Conservation (phyloP, 2,888 invertebrate genomes). For the Parelbella ahira region DNA sequence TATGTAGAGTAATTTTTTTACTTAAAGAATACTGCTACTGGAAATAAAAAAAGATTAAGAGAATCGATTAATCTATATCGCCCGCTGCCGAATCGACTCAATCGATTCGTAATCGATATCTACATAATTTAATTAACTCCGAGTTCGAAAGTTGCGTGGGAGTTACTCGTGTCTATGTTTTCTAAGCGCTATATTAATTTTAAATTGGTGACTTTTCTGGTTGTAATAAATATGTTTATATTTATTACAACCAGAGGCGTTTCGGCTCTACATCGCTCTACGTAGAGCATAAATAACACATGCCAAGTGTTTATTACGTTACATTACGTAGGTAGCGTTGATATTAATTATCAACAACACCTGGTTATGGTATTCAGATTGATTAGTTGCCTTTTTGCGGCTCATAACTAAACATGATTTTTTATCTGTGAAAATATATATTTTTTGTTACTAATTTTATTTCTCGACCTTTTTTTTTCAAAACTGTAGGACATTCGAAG, state of each 20-base stretch:
- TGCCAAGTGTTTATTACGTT: constrained; percentile 18
- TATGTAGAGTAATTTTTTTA: too few species aligned
- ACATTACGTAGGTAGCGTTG: constrained; percentile 24
- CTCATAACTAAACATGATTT: too few species aligned
- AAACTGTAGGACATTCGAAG: too few species aligned
- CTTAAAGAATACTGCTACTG: constrained; percentile 11
- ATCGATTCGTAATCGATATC: constrained; percentile 25
- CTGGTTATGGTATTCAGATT: constrained; percentile 4
- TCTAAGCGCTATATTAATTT: constrained; percentile 38
- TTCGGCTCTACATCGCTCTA: constrained; percentile 38
- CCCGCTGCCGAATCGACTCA: constrained; percentile 19
- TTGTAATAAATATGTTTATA: too few species aligned
- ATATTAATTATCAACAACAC: constrained; percentile 24
- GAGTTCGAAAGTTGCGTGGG: constrained; percentile 15
- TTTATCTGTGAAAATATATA: too few species aligned
- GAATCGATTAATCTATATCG: constrained; percentile 21
- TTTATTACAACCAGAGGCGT: constrained; percentile 38
- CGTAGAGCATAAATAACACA: constrained; percentile 38
- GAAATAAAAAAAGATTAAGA: constrained; percentile 13
- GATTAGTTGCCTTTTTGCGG: neutral
- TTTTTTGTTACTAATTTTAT: too few species aligned
- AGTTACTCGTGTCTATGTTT: constrained; percentile 19
- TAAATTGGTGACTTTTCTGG: constrained; percentile 53
- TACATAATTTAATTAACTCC: constrained; percentile 25
- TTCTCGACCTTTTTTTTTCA: too few species aligned